Base-by-base conservation (phyloP, 2,113 vertebrate genomes). In the Leptobrachium leishanense region DNA sequence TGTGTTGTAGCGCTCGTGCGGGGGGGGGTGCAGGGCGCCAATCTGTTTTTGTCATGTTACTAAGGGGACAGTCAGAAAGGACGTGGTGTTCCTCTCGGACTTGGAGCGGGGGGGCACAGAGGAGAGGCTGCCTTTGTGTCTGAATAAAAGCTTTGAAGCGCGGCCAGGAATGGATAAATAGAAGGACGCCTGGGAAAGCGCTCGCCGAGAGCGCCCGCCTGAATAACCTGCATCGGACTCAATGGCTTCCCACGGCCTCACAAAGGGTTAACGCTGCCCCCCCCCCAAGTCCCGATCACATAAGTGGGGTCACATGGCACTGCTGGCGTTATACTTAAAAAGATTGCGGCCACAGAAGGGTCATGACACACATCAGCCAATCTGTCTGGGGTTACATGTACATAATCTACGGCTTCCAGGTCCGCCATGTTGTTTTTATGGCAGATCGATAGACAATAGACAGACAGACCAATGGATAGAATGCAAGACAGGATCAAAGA, bases 1-100 rank as follows among this genome's bases (percentile, higher is more conserved):
- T 15, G 11, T 20, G 12, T 11, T 8, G 55, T 43, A 54, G 20
- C 20, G 20, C 20, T 31, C 66, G 62, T 77, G 65, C 40, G 31
- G 64, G 64, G 64, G 15, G 15, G 15, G 50, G 55, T 43, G 15
- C 44, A 8, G 15, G 50, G 55, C 20, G 15, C 44, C 68, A 40
- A 13, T 53, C 43, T 72, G 44, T 65, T 53, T 65, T 72, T 44
- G 42, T 46, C 54, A 43, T 79, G 77, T 79, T 79, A 67, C 77
- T 46, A 73, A 73, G 77, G 77, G 77, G 77, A 79, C 50, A 54
- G 31, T 15, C 15, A 73, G 69, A 79, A 54, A 73, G 77, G 62
- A 79, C 77, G 73, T 55, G 64, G 68, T 78, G 68, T 78, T 78
- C 76, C 76, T 63, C 55, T 64, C 15, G 12, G 39, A 43, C 43